Percentiles rank a stretch among this genome's conserved stretches.
These are phyloP conservation scores for Helicoverpa armigera DNA, from an alignment of 1,140 invertebrate genomes.

Conservation along the genomic window DNA sequence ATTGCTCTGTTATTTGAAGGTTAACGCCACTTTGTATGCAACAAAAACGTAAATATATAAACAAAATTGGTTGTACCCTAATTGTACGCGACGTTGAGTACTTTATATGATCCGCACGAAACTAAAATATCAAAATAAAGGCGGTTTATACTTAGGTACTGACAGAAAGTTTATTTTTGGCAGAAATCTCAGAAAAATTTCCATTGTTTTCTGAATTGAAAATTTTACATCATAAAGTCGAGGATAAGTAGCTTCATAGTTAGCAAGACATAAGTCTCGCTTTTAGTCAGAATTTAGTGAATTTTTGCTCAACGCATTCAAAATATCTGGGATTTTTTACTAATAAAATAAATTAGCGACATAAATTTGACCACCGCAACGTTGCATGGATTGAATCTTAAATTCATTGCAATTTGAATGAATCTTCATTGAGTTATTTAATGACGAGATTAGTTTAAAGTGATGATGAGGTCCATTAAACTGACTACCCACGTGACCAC, in stretches of 20 bases:
- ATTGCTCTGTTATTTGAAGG: constrained; percentile 28
- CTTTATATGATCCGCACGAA: constrained; percentile 47
- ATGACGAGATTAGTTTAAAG: too few species aligned
- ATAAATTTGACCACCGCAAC: neutral
- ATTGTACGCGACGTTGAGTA: constrained; percentile 40
- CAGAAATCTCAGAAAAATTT: neutral
- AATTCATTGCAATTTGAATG: neutral
- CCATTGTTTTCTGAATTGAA: neutral
- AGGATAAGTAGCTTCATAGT: constrained; percentile 14
- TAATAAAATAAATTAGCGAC: neutral
- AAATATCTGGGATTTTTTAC: neutral
- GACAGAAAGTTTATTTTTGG: constrained; percentile 15
- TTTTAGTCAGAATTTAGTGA: neutral
- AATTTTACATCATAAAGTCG: constrained; percentile 27
- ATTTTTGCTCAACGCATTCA: neutral
- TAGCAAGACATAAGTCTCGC: neutral
- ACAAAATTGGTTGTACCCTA: constrained; percentile 25
- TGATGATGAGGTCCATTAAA: too few species aligned
- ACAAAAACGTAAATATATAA: constrained; percentile 26
- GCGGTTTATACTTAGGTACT: neutral
- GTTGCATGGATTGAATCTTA: constrained; percentile 13
- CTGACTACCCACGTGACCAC: too few species aligned
- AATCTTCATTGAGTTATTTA: neutral
- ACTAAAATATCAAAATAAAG: constrained; percentile 26
- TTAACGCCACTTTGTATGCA: constrained; percentile 40